Evolutionary conservation across 2,113 vertebrate genomes (phyloP), one percentile per base, ranked within the genome.

Genomic region (Rhea pennata): DNA sequence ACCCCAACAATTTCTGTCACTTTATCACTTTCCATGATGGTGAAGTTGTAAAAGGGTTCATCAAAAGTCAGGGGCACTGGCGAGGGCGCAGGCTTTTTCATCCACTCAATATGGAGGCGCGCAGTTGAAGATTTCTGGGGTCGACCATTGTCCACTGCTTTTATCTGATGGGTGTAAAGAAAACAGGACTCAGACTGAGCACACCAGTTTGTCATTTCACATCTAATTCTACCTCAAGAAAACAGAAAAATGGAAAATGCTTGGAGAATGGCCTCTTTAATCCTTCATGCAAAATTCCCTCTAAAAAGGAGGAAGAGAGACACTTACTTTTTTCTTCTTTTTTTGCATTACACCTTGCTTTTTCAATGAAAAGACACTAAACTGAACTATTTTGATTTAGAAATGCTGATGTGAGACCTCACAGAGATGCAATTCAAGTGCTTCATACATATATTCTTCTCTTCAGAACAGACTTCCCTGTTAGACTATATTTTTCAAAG

Each of bases 21-120:
- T 95, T 98, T 98, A 84, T 99, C 99, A 0, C 98, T 99, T 94
- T 99, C 99, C 99, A 99, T 99, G 95, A 99, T 56, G 0, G 99
- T 99, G 97, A 99, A 99, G 95, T 99, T 99, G 97, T 99, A 99
- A 94, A 99, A 99, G 1, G 98, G 98, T 40, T 99, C 99, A 10
- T 99, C 99, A 0, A 99, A 99, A 31, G 98, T 97, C 87, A 99
- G 95, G 0, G 98, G 98, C 20, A 94, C 3, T 0, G 98, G 78
- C 0, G 98, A 98, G 10, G 99, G 97, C 0, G 93, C 87, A 0
- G 99, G 99, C 33, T 98, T 99, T 66, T 98, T 99, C 65, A 99
- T 99, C 99, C 99, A 99, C 92, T 99, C 99, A 2, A 99, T 99
- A 69, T 99, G 99, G 42, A 99, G 98, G 27, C 99, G 99, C 3